Evolutionary conservation across 1,140 invertebrate species (phyloP).

Genomic region (Coelopa frigida): DNA sequence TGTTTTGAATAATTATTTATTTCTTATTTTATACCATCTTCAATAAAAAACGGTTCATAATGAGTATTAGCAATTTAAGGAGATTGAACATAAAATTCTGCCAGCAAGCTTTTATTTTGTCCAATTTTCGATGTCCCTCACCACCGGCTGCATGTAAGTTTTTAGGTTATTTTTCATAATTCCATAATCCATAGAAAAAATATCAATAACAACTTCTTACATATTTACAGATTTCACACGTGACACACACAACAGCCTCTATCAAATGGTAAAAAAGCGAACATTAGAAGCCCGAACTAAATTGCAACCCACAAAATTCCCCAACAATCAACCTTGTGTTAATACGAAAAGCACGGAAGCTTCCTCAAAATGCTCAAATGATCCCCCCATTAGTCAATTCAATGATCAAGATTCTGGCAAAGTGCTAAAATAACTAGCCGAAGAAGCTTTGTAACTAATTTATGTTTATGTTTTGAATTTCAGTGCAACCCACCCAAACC

Average conservation of each 20-base stretch:
- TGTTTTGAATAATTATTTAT: too few species aligned
- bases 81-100: constrained; percentile 26
- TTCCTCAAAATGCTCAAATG: neutral
- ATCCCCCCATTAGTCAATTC: neutral
- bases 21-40: too few species aligned
- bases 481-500: neutral
- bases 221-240: constrained; percentile 15
- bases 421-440: neutral
- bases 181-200: neutral
- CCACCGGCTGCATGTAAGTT: neutral
- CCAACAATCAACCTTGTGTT: constrained; percentile 30
- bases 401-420: neutral
- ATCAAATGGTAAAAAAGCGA: constrained; percentile 42
- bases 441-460: too few species aligned
- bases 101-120: constrained; percentile 31
- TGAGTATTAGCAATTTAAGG: constrained; percentile 33
- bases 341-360: neutral
- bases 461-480: neutral
- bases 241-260: constrained; percentile 27
- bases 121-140: constrained; percentile 18
- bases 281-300: constrained; percentile 33
- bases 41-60: too few species aligned
- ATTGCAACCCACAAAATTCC: constrained; percentile 34
- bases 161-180: constrained; percentile 1
- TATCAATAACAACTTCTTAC: neutral